A percentile compares a stretch with the other conserved stretches of the same genome.
phyloP scores from a whole-genome alignment of 2,113 vertebrate genomes.

The Pterocles orientalis region DNA sequence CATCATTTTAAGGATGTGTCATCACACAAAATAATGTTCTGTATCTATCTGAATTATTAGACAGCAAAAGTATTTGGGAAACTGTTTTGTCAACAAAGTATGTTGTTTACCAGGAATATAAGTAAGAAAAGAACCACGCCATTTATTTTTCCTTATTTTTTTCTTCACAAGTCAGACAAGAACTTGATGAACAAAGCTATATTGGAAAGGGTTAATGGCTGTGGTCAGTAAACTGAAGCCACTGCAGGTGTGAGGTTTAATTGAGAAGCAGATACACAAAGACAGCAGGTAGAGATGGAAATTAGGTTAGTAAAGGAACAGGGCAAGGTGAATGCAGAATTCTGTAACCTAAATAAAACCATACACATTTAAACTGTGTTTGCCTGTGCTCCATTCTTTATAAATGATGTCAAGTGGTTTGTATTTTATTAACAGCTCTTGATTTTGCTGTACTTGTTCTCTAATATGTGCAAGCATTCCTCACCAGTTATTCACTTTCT shows the following conservation, averaged over 20 bases:
- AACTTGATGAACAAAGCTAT: background rate
- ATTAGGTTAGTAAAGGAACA: slow-evolving; percentile 18
- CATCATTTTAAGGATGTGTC: background rate
- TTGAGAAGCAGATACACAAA: slow-evolving; percentile 23
- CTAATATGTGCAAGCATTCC: background rate
- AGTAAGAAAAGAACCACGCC: background rate
- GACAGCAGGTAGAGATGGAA: slow-evolving; percentile 23
- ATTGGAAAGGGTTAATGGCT: background rate
- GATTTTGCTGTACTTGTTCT: background rate
- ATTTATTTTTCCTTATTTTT: background rate
- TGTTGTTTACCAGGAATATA: background rate
- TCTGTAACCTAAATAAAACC: background rate
- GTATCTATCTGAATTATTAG: background rate
- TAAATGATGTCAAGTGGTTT: background rate
- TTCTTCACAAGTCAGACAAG: background rate
- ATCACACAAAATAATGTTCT: background rate
- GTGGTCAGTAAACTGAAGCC: background rate
- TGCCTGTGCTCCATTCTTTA: fast-evolving
- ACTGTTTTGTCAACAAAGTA: background rate
- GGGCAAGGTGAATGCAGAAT: slow-evolving; percentile 7
- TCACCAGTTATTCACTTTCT: background rate
- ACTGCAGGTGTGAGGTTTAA: slow-evolving; percentile 15
- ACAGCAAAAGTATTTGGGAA: background rate
- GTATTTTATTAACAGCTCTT: background rate
- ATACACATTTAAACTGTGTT: background rate